Percentiles rank a stretch among this genome's conserved stretches.
These are phyloP conservation scores for Zaprionus lachaisei DNA, from an alignment of 1,140 invertebrate genomes.

Conservation along the genomic window DNA sequence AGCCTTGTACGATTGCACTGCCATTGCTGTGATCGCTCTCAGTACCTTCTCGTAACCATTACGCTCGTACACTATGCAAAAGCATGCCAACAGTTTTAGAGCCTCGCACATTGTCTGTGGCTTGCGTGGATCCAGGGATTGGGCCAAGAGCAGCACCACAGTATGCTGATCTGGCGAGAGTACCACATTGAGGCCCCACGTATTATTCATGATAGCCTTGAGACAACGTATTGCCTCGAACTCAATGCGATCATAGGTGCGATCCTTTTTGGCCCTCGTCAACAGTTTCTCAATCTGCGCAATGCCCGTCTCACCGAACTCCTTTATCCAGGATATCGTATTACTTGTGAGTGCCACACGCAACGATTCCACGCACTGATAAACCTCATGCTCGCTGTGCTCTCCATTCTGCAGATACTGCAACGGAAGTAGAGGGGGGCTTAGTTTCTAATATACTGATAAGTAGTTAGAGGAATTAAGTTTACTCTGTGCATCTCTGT, in stretches of 20 bases:
- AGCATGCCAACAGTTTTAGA: constrained; percentile 92
- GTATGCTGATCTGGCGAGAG: constrained; percentile 80
- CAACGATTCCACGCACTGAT: constrained; percentile 93
- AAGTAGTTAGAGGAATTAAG: constrained; percentile 1
- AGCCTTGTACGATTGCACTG: constrained; percentile 85
- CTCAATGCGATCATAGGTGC: constrained; percentile 91
- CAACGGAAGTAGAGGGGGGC: constrained; percentile 36
- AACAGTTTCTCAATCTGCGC: constrained; percentile 85
- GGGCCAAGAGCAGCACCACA: constrained; percentile 94
- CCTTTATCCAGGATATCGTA: constrained; percentile 97
- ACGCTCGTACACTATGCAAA: constrained; percentile 91
- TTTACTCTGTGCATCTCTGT: background rate
- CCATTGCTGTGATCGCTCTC: constrained; percentile 95
- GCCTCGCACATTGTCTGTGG: constrained; percentile 95
- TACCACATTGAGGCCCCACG: constrained; percentile 88
- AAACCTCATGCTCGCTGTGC: constrained; percentile 93
- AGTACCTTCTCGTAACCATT: constrained; percentile 95
- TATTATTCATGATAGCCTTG: constrained; percentile 97
- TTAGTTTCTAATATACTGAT: constrained; percentile 8
- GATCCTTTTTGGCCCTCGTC: constrained; percentile 85
- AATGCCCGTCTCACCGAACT: constrained; percentile 95
- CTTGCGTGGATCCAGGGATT: constrained; percentile 92
- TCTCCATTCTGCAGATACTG: constrained; percentile 91
- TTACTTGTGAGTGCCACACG: constrained; percentile 97
- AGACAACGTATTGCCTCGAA: constrained; percentile 96